A percentile compares a stretch with the other conserved stretches of the same genome.
These are phyloP conservation scores for Hemithea aestivaria DNA, from an alignment of 2,888 invertebrate genomes.

Conservation along the genomic window DNA sequence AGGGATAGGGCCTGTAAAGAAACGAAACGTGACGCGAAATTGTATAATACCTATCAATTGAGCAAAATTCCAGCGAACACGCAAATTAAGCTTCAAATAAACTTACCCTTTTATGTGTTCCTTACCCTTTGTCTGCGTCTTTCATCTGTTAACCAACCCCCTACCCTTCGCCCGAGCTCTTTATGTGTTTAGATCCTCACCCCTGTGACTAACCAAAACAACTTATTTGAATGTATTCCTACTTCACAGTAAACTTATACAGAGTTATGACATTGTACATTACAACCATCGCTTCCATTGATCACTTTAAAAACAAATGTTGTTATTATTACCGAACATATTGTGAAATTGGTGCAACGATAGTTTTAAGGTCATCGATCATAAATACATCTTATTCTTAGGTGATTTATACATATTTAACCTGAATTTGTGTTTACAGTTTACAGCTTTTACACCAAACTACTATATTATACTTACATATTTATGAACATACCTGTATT, in stretches of 20 bases:
- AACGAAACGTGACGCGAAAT: constrained; percentile 67
- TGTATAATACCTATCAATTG: constrained; percentile 62
- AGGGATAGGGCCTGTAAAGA: constrained; percentile 69
- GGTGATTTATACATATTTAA: neutral
- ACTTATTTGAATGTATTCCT: constrained; percentile 71
- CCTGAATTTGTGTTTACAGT: no score
- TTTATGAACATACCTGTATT: no score
- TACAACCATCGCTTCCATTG: constrained; percentile 73
- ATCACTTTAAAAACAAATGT: constrained; percentile 48
- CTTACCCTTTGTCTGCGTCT: constrained; percentile 90
- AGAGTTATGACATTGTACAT: constrained; percentile 71
- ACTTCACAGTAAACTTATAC: constrained; percentile 66
- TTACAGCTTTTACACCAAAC: no score
- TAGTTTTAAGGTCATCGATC: constrained; percentile 25
- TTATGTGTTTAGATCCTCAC: constrained; percentile 78
- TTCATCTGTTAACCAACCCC: constrained; percentile 84
- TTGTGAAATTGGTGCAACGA: constrained; percentile 75
- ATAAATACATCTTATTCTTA: constrained; percentile 1
- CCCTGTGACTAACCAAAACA: constrained; percentile 75
- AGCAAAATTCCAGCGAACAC: constrained; percentile 77
- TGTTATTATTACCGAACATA: constrained; percentile 38
- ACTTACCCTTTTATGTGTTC: constrained; percentile 81
- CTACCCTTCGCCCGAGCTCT: constrained; percentile 75
- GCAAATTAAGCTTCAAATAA: constrained; percentile 78
- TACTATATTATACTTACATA: no score